Evolutionary conservation across 2,113 vertebrate species (phyloP), one percentile per base, ranked within the genome.

Genomic region (Rhegmatorhina hoffmannsi): DNA sequence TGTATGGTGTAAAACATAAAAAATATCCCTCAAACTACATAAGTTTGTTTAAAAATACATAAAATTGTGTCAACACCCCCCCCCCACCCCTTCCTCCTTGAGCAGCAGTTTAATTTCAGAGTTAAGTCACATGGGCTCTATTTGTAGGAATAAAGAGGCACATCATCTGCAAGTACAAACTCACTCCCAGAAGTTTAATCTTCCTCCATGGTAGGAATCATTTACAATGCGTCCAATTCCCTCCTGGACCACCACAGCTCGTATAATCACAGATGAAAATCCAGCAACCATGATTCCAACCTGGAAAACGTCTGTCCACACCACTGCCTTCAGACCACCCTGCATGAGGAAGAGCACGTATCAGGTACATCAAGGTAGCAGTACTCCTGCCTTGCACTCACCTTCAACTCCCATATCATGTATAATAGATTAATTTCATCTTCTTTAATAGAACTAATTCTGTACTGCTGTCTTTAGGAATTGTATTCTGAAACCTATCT

Each of bases 281-380:
- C 99, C 99, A 94, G 98, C 98, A 3, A 99, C 63, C 98, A 99
- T 99, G 92, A 99, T 98, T 90, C 97, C 98, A 81, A 99, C 97
- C 97, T 99, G 99, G 95, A 99, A 98, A 58, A 99, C 99, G 4
- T 99, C 99, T 10, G 99, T 99, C 99, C 99, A 99, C 67, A 99
- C 98, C 90, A 99, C 99, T 4, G 99, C 99, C 95, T 99, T 99
- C 47, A 99, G 97, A 64, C 99, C 99, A 1, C 99, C 99, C 99
- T 99, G 97, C 20, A 62, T 16, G 49, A 81, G 66, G 92, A 94
- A 93, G 36, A 76, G 78, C 46, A 96, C 0, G 0, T 6, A 63
- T 60, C 91, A 93, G 79, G 29, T 58, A 90, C 50, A 85, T 26
- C 8, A n/a, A 7, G 44, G 66, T 44, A 88, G 64, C 72, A 68